These are phyloP conservation scores for Eurytoma adleriae DNA, from an alignment of 2,888 invertebrate genomes.

Conservation along the genomic window DNA sequence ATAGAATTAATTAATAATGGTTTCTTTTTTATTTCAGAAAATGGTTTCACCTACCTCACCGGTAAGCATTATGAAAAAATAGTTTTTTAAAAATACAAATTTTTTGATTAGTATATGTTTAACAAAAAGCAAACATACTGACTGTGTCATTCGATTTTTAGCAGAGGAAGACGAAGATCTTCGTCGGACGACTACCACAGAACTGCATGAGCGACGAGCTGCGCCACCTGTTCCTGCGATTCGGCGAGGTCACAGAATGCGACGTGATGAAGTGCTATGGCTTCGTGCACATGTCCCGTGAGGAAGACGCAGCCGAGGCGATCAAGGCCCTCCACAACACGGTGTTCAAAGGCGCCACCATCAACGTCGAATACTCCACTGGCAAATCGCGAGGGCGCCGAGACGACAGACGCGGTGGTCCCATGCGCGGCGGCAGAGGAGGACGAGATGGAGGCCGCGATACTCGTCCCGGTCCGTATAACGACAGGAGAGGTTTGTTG, in stretches of 20 bases:
- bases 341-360: slow-evolving; percentile 89
- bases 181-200: slow-evolving; percentile 94
- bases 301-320: slow-evolving; percentile 88
- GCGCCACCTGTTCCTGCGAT: slow-evolving; percentile 88
- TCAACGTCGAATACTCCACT: slow-evolving; percentile 90
- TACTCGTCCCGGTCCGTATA: slow-evolving; percentile 75
- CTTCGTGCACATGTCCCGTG: slow-evolving; percentile 93
- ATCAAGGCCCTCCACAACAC: slow-evolving; percentile 88
- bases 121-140: not conserved
- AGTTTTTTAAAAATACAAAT: not conserved
- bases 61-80: slow-evolving; percentile 65
- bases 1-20: slow-evolving; percentile 52
- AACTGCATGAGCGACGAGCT: slow-evolving; percentile 90
- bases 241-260: slow-evolving; percentile 93
- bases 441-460: slow-evolving; percentile 76
- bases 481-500: slow-evolving; percentile 73
- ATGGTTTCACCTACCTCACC: slow-evolving; percentile 74
- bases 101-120: not conserved
- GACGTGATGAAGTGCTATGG: slow-evolving; percentile 97
- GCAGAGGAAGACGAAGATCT: slow-evolving; percentile 88
- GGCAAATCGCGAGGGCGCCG: slow-evolving; percentile 83
- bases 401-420: slow-evolving; percentile 78
- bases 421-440: slow-evolving; percentile 78
- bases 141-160: slow-evolving; percentile 58
- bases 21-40: slow-evolving; percentile 69